Base-by-base conservation (phyloP, 2,888 invertebrate species). In the Poecilobothrus nobilitatus region DNA sequence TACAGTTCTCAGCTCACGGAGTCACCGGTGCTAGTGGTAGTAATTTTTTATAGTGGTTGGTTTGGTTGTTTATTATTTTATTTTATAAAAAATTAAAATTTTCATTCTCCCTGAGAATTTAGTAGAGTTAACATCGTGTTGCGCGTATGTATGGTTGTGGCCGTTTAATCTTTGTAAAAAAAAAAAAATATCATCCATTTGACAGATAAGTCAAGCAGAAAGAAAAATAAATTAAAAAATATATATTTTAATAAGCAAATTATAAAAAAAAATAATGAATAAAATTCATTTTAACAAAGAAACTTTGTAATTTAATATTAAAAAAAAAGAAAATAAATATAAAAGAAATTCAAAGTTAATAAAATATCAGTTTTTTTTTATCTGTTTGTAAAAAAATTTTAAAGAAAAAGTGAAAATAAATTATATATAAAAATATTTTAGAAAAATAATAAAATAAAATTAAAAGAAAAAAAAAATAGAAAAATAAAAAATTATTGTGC, bases 61-160 rank as follows among this genome's bases (percentile, higher is more conserved):
- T 44, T 44, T 10, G 6, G 8, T 37, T 37, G 8, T 37, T 37
- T 8, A 10, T 12, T 7, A 10, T 37, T 37, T 37, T 37, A 37
- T 12, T 37, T 12, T 10, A 37, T 2, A 8, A 37, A 53, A 53
- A 53, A 18, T 18, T 53, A 18, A 53, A 18, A 18, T 53, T 53
- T 53, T 53, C 53, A 53, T 53, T 53, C 53, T 53, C 53, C 53
- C 53, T 18, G 53, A 53, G 53, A 53, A 53, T 53, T 53, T 53
- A 53, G 18, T 53, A 15, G 53, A 53, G 53, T 53, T 18, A 53
- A 53, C 53, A 53, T 53, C 53, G 53, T 53, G 53, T 53, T 18
- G 53, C 18, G 53, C 15, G n/a, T 18, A 53, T 6, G 27, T 27
- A 53, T 53, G 53, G 15, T 53, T 53, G 53, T 53, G 53, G 53